phyloP scores from a whole-genome alignment of 2,888 invertebrate species.

The Tenthredo amoena region DNA sequence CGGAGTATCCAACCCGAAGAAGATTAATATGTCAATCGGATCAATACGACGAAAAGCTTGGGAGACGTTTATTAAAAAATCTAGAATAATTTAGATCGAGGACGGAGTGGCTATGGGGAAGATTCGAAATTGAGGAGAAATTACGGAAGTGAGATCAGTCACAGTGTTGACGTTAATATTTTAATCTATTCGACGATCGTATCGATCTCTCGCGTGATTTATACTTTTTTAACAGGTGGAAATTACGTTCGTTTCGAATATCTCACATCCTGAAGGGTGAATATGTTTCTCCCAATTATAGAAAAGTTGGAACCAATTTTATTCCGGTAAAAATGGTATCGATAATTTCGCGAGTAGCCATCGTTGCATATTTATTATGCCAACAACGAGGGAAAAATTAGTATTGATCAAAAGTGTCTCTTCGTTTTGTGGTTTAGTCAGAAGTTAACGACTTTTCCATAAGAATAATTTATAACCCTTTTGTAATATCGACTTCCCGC shows the following conservation, averaged over 20 bases:
- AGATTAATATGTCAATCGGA: slow-evolving; percentile 43
- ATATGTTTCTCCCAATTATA: background rate
- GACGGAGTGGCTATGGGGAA: background rate
- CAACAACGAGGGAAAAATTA: background rate
- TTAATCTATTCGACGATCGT: slow-evolving; percentile 16
- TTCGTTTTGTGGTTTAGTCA: background rate
- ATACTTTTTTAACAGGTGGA: background rate
- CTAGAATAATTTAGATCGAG: slow-evolving; percentile 49
- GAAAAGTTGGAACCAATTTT: background rate
- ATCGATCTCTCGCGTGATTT: slow-evolving; percentile 11
- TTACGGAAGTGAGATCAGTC: slow-evolving; percentile 29
- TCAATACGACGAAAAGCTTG: slow-evolving; percentile 56
- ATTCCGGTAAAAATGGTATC: background rate
- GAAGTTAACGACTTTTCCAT: background rate
- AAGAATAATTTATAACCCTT: slow-evolving; percentile 36
- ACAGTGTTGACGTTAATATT: slow-evolving; percentile 32
- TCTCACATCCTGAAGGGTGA: background rate
- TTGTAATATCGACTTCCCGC: slow-evolving; percentile 17
- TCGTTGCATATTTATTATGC: background rate
- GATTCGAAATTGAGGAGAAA: background rate
- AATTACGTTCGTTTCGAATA: background rate
- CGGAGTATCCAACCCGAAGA: background rate
- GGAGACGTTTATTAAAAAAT: slow-evolving; percentile 56
- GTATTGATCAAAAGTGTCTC: background rate
- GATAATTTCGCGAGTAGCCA: background rate